phyloP scores from a whole-genome alignment of 1,140 invertebrate species.

The Panulirus ornatus region DNA sequence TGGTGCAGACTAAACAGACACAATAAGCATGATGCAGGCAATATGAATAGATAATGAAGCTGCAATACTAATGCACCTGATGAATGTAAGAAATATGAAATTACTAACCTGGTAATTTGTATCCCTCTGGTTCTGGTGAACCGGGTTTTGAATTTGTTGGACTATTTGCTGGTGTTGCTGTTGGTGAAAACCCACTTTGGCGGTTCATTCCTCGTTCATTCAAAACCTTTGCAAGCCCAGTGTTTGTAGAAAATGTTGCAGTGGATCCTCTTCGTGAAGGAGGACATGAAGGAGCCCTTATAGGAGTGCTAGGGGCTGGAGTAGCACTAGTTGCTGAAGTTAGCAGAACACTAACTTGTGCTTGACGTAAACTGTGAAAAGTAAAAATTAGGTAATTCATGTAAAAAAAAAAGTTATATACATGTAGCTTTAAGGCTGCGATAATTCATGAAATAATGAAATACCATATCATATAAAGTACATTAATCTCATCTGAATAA shows the following conservation, averaged over 20 bases:
- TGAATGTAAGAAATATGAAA: background rate
- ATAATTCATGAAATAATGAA: slow-evolving; percentile 2
- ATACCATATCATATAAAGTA: background rate
- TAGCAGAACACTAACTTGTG: slow-evolving; percentile 74
- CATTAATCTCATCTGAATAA: background rate
- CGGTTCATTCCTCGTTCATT: slow-evolving; percentile 89
- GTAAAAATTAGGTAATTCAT: slow-evolving; percentile 23
- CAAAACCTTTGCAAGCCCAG: slow-evolving; percentile 88
- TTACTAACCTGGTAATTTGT: slow-evolving; percentile 75
- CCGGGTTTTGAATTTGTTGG: slow-evolving; percentile 81
- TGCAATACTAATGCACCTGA: no score
- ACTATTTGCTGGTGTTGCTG: slow-evolving; percentile 90
- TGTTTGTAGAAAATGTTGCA: slow-evolving; percentile 88
- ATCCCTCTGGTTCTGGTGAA: slow-evolving; percentile 65
- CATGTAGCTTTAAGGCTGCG: background rate
- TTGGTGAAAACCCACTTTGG: slow-evolving; percentile 84
- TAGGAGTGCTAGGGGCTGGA: slow-evolving; percentile 79
- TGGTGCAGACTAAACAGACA: background rate
- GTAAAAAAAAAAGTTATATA: background rate
- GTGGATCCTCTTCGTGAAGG: slow-evolving; percentile 82
- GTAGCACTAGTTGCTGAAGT: slow-evolving; percentile 63
- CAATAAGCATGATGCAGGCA: background rate
- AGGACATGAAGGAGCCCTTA: slow-evolving; percentile 78
- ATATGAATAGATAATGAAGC: background rate
- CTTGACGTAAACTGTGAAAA: slow-evolving; percentile 57